Conservation (phyloP, 2,888 invertebrate species). For the Dorcus hopei region DNA sequence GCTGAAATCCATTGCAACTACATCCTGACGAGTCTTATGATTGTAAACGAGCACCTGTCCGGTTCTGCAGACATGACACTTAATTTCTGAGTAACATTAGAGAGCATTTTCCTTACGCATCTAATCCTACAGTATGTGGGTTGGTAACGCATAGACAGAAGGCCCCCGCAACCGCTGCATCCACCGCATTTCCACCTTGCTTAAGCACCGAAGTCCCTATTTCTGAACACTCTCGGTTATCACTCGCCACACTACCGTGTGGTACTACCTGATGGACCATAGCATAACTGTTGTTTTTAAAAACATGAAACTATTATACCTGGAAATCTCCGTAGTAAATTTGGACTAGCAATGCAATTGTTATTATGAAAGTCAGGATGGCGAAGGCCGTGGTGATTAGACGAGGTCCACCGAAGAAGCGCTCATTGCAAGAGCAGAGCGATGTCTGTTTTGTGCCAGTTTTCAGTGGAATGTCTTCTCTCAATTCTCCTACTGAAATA, state of each 20-base stretch:
- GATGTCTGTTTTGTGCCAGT: constrained; percentile 37
- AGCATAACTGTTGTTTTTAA: neutral
- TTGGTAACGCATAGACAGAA: constrained; percentile 72
- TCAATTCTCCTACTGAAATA: constrained; percentile 47
- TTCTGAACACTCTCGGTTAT: constrained; percentile 66
- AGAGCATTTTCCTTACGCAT: constrained; percentile 60
- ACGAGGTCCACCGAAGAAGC: constrained; percentile 57
- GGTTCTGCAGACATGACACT: constrained; percentile 54
- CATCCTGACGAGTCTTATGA: constrained; percentile 56
- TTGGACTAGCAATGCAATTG: constrained; percentile 69
- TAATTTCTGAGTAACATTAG: neutral
- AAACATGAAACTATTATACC: constrained; percentile 46
- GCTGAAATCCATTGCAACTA: constrained; percentile 59
- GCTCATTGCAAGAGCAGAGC: constrained; percentile 38
- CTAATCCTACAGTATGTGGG: constrained; percentile 71
- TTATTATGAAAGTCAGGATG: constrained; percentile 64
- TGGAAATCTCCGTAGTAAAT: constrained; percentile 71
- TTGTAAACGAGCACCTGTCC: constrained; percentile 72
- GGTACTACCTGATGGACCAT: constrained; percentile 57
- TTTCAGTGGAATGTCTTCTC: constrained; percentile 60
- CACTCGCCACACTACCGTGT: constrained; percentile 74
- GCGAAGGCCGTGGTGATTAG: constrained; percentile 65
- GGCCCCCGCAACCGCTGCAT: constrained; percentile 71
- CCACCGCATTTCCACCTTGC: constrained; percentile 71
- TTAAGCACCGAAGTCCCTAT: constrained; percentile 67